Evolutionary conservation across 2,888 invertebrate genomes (phyloP).

Genomic region (Ophraella communa): DNA sequence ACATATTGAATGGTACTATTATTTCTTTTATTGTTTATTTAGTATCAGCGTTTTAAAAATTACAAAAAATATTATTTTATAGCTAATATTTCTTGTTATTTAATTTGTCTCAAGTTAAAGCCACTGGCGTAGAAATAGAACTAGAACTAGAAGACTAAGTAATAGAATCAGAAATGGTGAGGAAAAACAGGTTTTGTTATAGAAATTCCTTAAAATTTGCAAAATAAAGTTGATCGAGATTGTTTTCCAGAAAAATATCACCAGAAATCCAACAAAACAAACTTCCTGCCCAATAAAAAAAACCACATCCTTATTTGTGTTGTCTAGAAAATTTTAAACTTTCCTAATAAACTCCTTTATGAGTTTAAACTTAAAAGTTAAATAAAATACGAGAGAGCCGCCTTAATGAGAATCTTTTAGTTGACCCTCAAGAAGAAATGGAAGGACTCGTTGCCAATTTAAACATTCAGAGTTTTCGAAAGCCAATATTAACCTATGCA

Average conservation of each 20-base stretch:
- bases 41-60: too few species aligned
- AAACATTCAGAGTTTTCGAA: conserved; percentile 10
- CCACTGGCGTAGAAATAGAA: too few species aligned
- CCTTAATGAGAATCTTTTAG: conserved; percentile 4
- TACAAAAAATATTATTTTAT: too few species aligned
- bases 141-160: too few species aligned
- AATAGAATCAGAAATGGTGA: too few species aligned
- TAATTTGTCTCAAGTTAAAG: too few species aligned
- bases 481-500: conserved; percentile 24
- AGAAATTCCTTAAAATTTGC: too few species aligned
- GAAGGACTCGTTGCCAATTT: conserved; percentile 10
- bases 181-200: too few species aligned
- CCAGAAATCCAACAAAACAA: neutral
- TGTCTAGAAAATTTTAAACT: conserved; percentile 14
- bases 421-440: conserved; percentile 14
- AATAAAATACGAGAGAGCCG: conserved; percentile 12
- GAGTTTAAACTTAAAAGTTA: conserved; percentile 16
- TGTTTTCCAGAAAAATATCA: neutral
- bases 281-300: neutral
- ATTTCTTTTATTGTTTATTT: too few species aligned
- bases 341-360: conserved; percentile 19
- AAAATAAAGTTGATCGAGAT: too few species aligned
- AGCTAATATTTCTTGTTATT: too few species aligned
- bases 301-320: conserved; percentile 8
- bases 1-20: too few species aligned